Evolutionary conservation across 2,797 vertebrate genomes (phyloP).

Genomic region (Spizella passerina): DNA sequence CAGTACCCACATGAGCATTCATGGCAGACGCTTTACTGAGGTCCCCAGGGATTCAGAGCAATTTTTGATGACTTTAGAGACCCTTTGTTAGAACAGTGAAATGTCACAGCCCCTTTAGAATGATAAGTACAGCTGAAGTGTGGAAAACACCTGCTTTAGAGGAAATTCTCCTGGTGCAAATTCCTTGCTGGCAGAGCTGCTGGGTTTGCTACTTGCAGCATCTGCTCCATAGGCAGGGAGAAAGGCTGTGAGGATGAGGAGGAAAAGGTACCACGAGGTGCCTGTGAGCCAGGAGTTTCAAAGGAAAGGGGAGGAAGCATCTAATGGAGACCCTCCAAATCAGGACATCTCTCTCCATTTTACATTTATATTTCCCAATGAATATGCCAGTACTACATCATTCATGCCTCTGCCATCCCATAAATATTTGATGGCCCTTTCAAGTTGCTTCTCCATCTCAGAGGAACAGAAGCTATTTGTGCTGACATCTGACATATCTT

Average conservation of each 20-base stretch:
- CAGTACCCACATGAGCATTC: neutral
- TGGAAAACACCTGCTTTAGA: neutral
- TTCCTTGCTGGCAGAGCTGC: neutral
- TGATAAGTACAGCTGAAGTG: neutral
- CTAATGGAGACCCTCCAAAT: neutral
- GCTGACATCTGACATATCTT: neutral
- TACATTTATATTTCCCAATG: neutral
- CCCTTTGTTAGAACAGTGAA: slow-evolving; percentile 14
- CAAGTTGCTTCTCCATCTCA: neutral
- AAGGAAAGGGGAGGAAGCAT: neutral
- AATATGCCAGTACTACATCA: neutral
- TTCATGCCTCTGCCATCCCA: neutral
- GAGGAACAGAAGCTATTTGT: neutral
- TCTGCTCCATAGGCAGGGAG: neutral
- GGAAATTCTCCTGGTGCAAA: neutral
- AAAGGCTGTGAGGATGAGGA: neutral
- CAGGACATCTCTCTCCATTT: neutral
- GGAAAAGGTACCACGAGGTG: neutral
- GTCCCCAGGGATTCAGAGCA: neutral
- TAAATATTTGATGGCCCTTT: slow-evolving; percentile 49
- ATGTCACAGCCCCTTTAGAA: slow-evolving; percentile 11
- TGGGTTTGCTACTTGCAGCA: neutral
- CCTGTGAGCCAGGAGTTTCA: neutral
- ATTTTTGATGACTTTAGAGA: slow-evolving; percentile 3
- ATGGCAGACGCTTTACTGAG: neutral